phyloP scores from a whole-genome alignment of 1,140 invertebrate genomes.

The Plectus sambesii region DNA sequence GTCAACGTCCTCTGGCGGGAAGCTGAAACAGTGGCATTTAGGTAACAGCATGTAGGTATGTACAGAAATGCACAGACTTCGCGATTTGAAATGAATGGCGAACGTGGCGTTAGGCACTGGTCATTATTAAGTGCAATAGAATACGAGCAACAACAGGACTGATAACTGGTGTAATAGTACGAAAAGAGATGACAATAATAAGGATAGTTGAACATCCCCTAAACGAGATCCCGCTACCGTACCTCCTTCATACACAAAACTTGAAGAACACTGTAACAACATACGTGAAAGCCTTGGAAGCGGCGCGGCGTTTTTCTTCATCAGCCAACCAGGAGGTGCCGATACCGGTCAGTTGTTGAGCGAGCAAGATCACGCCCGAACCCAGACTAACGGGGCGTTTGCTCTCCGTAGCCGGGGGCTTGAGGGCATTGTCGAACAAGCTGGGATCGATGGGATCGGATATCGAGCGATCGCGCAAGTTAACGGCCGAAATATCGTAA shows the following conservation, averaged over 20 bases:
- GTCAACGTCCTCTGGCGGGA: slow-evolving; percentile 15
- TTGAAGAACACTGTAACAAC: slow-evolving; percentile 6
- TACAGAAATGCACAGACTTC: slow-evolving; percentile 6
- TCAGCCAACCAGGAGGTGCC: background rate
- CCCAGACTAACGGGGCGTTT: slow-evolving; percentile 16
- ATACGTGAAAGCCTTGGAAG: background rate
- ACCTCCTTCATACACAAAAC: too few relatives aligned
- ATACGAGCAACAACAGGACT: too few relatives aligned
- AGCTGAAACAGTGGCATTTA: slow-evolving; percentile 12
- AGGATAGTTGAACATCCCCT: background rate
- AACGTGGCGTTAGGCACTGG: too few relatives aligned
- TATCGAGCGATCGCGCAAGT: too few relatives aligned
- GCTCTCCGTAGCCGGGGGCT: slow-evolving; percentile 10
- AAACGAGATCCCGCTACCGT: too few relatives aligned
- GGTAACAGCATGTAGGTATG: background rate
- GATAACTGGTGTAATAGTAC: too few relatives aligned
- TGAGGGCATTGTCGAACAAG: slow-evolving; percentile 27
- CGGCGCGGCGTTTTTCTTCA: slow-evolving; percentile 1
- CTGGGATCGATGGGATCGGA: slow-evolving; percentile 17
- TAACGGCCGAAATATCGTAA: slow-evolving; percentile 15
- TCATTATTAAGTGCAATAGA: too few relatives aligned
- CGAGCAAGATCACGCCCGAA: slow-evolving; percentile 31
- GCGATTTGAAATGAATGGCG: too few relatives aligned
- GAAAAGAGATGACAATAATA: too few relatives aligned
- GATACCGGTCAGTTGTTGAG: slow-evolving; percentile 30